Evolutionary conservation across 2,797 vertebrate species (phyloP).

Genomic region (Agapornis canus): DNA sequence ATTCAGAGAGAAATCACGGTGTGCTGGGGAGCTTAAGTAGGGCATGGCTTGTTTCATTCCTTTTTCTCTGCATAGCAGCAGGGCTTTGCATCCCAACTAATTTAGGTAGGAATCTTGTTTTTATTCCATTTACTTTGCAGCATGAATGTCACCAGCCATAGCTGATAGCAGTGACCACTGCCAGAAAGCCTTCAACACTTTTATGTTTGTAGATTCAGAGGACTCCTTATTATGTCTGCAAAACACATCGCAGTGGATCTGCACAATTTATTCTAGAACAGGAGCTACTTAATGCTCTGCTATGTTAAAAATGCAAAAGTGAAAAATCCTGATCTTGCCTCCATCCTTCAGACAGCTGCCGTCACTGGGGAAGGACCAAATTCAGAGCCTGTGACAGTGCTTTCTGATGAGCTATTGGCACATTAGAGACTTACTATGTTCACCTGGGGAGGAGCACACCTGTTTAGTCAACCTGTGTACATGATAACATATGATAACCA

Average conservation of each 20-base stretch:
- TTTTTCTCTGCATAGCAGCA: background rate
- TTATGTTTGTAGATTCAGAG: background rate
- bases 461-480: background rate
- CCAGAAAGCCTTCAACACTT: conserved; percentile 2
- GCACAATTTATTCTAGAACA: conserved; percentile 1
- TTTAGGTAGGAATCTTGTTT: conserved; percentile 15
- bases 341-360: background rate
- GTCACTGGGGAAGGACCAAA: background rate
- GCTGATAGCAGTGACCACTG: conserved; percentile 5
- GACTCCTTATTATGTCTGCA: conserved; percentile 21
- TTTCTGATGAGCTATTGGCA: conserved; percentile 22
- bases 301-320: background rate
- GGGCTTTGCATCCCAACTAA: background rate
- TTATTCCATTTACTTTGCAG: conserved; percentile 28
- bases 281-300: background rate
- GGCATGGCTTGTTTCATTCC: background rate
- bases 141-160: background rate
- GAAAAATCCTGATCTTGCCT: background rate
- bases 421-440: background rate
- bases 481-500: background rate
- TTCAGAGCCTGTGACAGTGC: background rate
- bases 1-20: background rate
- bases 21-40: background rate
- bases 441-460: conserved; percentile 45
- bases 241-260: background rate